Base-by-base conservation (phyloP, 2,797 vertebrate species). In the Sternotherus odoratus region DNA sequence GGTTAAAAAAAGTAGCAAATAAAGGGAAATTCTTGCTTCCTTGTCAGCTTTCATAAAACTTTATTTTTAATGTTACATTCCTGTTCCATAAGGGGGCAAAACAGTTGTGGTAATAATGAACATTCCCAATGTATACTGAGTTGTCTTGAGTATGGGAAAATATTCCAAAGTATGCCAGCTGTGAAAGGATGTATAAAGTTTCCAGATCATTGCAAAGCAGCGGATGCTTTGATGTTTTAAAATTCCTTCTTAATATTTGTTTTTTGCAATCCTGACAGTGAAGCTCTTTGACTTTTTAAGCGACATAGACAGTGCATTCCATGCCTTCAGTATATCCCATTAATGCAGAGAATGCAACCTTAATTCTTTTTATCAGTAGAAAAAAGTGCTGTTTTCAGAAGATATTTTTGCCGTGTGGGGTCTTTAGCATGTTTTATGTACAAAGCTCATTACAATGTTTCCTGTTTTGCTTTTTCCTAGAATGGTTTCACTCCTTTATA, bases 401-500 rank as follows among this genome's bases (percentile, higher is more conserved):
- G 8, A 19, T 51, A 53, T 23, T 28, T 49, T 12, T 60, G 50
- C 63, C 63, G 5, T 74, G 33, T 46, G n/a, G 4, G 33, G 8
- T 81, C 19, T 60, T 54, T 9, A 75, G 28, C 39, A 28, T 48
- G 43, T 28, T 77, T 50, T 16, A 0, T 0, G 36, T 53, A 53
- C 28, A 77, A 86, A 85, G 11, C 51, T 86, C 1, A 1, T 53
- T 16, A 60, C 10, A 10, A 0, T 82, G 0, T 89, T 83, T 89
- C 93, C 66, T 95, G 16, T 1, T 80, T n/a, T 93, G 13, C 96
- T 46, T 96, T 19, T 95, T 79, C 90, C 77, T 83, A 99, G 99
- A 99, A 99, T 98, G 99, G 99, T 88, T 99, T 99, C 96, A 99
- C 99, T 90, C 99, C 99, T 12, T 97, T 99, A 60, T 99, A 99